phyloP scores from a whole-genome alignment of 1,140 invertebrate genomes.

The Apis cerana region DNA sequence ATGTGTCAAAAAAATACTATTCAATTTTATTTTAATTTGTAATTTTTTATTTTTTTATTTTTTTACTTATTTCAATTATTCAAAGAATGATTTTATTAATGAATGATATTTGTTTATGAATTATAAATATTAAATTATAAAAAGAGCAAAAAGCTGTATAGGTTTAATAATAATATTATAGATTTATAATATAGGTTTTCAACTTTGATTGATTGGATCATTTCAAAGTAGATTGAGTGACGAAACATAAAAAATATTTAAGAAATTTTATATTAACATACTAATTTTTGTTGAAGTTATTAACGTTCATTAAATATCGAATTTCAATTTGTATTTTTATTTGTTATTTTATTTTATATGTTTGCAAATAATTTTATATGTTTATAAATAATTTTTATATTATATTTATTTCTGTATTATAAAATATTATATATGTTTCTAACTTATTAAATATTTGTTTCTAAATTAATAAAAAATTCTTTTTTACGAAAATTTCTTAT shows the following conservation, averaged over 20 bases:
- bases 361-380: no score
- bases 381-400: no score
- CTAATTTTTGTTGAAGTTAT: background rate
- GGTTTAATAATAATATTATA: no score
- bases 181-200: background rate
- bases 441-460: no score
- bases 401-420: no score
- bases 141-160: background rate
- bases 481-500: no score
- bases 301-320: background rate
- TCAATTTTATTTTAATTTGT: background rate
- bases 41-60: background rate
- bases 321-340: background rate
- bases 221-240: slow-evolving; percentile 51
- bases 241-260: slow-evolving; percentile 29
- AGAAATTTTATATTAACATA: slow-evolving; percentile 28
- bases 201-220: slow-evolving; percentile 38
- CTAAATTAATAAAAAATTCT: no score
- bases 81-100: background rate
- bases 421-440: no score
- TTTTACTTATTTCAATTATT: background rate
- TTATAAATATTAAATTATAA: background rate
- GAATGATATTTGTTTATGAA: background rate
- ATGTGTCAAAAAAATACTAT: background rate
- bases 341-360: no score